These are phyloP conservation scores for Chrysomela aeneicollis DNA, from an alignment of 2,888 invertebrate species.

Conservation along the genomic window DNA sequence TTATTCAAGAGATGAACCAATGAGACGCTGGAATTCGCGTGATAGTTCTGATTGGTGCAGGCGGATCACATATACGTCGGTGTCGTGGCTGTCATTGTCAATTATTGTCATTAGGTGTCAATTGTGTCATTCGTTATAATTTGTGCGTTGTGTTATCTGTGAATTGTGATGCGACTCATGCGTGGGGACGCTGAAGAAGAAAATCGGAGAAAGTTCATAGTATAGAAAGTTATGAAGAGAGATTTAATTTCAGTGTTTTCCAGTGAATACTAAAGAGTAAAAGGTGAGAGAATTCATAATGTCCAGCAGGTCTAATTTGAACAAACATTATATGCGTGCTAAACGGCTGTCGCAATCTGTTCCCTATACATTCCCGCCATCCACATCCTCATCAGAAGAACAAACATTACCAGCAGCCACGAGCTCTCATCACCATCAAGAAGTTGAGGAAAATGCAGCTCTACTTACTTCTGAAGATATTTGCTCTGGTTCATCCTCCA, in stretches of 20 bases:
- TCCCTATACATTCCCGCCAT: slow-evolving; percentile 1
- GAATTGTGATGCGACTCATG: no score
- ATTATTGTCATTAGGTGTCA: no score
- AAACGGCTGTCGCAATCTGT: neutral
- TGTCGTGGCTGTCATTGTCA: no score
- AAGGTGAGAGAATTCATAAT: slow-evolving; percentile 15
- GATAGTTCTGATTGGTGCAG: no score
- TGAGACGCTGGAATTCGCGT: no score
- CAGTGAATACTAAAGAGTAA: slow-evolving; percentile 5
- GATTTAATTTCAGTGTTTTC: neutral
- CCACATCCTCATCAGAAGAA: slow-evolving; percentile 2
- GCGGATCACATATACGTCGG: no score
- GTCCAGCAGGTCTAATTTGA: slow-evolving; percentile 10
- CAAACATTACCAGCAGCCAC: neutral
- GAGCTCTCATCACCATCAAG: slow-evolving; percentile 1
- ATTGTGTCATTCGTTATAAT: no score
- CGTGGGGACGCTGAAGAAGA: no score
- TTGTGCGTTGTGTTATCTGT: no score
- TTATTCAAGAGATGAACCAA: no score
- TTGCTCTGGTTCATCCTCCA: slow-evolving; percentile 7
- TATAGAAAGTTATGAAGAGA: neutral
- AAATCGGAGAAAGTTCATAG: no score
- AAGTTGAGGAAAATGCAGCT: slow-evolving; percentile 3
- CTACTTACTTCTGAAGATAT: neutral
- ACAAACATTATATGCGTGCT: slow-evolving; percentile 16